A percentile compares a stretch with the other conserved stretches of the same genome.
These are phyloP conservation scores for Antitype chi DNA, from an alignment of 2,888 invertebrate species.

Conservation along the genomic window DNA sequence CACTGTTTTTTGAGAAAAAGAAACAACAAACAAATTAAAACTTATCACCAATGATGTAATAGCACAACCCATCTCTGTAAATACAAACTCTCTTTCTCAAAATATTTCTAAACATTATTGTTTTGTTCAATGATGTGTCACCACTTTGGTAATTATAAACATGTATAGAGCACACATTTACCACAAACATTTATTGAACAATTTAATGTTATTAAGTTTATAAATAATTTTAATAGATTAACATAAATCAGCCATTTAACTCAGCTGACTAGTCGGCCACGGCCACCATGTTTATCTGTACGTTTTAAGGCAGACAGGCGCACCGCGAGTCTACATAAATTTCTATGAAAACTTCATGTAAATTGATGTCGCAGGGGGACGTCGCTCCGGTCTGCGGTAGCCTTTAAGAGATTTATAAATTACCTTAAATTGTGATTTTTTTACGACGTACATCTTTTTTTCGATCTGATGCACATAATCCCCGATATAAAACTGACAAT, in stretches of 20 bases:
- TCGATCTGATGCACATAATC: constrained; percentile 10
- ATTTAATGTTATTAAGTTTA: neutral
- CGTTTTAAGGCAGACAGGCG: too few relatives aligned
- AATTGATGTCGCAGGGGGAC: too few relatives aligned
- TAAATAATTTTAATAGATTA: neutral
- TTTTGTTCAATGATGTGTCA: constrained; percentile 8
- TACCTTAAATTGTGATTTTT: constrained; percentile 9
- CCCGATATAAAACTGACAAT: constrained; percentile 12
- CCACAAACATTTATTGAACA: neutral
- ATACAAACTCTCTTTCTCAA: neutral
- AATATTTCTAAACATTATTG: constrained; percentile 2
- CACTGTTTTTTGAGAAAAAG: constrained; percentile 5
- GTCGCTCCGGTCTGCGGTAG: too few relatives aligned
- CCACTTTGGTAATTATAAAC: constrained; percentile 4
- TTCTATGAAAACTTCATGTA: too few relatives aligned
- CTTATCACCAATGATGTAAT: neutral
- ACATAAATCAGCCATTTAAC: neutral
- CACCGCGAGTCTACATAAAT: too few relatives aligned
- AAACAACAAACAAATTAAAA: constrained; percentile 12
- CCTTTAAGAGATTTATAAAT: neutral
- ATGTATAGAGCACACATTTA: neutral
- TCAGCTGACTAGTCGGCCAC: too few relatives aligned
- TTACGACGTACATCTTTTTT: constrained; percentile 12
- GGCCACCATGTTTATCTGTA: too few relatives aligned
- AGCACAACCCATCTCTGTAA: neutral